Base-by-base conservation (phyloP, 2,797 vertebrate genomes). In the Cirrhinus molitorella region DNA sequence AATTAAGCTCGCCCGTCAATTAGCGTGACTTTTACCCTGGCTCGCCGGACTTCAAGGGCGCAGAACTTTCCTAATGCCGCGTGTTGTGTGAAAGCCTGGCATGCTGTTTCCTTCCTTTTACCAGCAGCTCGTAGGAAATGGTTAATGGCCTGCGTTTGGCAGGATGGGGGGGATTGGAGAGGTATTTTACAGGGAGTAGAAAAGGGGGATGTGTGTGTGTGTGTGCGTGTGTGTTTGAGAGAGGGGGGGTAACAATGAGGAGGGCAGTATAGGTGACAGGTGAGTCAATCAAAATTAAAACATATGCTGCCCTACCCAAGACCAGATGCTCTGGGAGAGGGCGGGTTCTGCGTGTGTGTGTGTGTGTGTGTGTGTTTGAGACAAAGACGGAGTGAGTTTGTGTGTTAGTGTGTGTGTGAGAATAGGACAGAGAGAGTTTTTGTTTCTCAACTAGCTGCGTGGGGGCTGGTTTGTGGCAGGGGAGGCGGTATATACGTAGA, bases 1-100 rank as follows among this genome's bases (percentile, higher is more conserved):
- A 98, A 98, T 97, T 96, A 96, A 95, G 95, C 96, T 95, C 95
- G 92, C 93, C 83, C 94, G 94, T 96, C 96, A 97, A 95, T 94
- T 95, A 97, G 96, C 90, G 92, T 92, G 94, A 95, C 95, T 96
- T 96, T 95, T 92, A 88, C 91, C 76, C 68, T 83, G 21, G 85
- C 92, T 95, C 96, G 96, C 94, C 92, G 95, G 91, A 93, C 95
- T 96, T 96, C 96, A 96, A 97, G 95, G 95, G 95, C 95, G 90
- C 90, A 88, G 90, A 94, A 94, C 93, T 93, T 94, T 93, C 86
- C 78, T 78, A 45, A 11, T 13, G 28, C 73, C 88, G 87, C 83
- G 53, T 65, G 79, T 86, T 73, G 66, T 77, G 87, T 67, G 14
- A 73, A 86, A 79, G 79, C 75, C 85, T 37, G 78, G 31, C 55